A percentile compares a stretch with the other conserved stretches of the same genome.
Conservation (phyloP, 2,797 vertebrate genomes). For the Tenualosa ilisha region DNA sequence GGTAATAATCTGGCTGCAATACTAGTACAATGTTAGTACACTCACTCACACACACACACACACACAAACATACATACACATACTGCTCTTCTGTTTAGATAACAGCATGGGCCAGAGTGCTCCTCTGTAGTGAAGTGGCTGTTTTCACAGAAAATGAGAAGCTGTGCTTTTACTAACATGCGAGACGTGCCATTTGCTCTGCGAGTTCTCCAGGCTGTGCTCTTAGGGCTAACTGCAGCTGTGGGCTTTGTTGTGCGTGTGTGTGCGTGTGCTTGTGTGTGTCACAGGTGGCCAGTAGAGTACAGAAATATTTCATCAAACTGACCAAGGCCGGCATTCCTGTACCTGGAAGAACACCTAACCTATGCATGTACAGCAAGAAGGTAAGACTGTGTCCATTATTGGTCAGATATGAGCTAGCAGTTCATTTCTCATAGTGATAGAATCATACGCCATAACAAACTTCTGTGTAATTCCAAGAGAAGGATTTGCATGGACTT, state of each 20-base stretch:
- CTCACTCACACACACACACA: neutral
- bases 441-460: too few relatives aligned
- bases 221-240: neutral
- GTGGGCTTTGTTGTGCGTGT: neutral
- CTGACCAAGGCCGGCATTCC: conserved; percentile 98
- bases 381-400: conserved; percentile 77
- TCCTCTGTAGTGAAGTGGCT: neutral
- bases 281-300: conserved; percentile 92
- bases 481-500: too few relatives aligned
- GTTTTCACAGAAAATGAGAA: neutral
- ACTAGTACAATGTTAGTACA: neutral
- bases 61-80: neutral
- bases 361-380: conserved; percentile 97
- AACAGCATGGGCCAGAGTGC: neutral
- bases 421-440: neutral
- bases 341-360: conserved; percentile 97
- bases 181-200: neutral
- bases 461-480: conserved; percentile 48
- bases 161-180: neutral
- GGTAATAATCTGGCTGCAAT: neutral
- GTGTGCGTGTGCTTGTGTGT: neutral
- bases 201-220: neutral
- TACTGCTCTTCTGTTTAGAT: neutral
- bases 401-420: neutral
- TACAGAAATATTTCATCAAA: conserved; percentile 99